These are phyloP conservation scores for Atta cephalotes DNA, from an alignment of 1,140 invertebrate species.

Conservation along the genomic window DNA sequence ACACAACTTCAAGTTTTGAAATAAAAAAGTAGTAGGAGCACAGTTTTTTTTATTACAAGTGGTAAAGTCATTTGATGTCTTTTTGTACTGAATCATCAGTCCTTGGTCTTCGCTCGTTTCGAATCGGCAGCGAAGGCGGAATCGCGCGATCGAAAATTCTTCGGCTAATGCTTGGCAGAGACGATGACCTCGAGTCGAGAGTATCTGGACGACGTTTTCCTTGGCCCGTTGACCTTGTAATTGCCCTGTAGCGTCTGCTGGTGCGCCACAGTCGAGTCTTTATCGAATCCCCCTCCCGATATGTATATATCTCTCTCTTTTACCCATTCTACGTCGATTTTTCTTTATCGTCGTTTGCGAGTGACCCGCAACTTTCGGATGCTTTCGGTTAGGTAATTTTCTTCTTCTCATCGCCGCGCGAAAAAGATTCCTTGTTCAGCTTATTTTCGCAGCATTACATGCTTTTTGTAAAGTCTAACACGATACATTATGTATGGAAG, in stretches of 20 bases:
- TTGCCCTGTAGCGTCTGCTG: slow-evolving; percentile 70
- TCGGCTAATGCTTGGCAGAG: slow-evolving; percentile 68
- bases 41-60: neutral
- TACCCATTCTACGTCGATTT: slow-evolving; percentile 10
- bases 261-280: slow-evolving; percentile 59
- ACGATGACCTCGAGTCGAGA: slow-evolving; percentile 73
- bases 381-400: slow-evolving; percentile 37
- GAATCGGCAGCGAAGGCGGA: slow-evolving; percentile 33
- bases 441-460: neutral
- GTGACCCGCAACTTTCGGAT: slow-evolving; percentile 33
- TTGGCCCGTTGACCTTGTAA: slow-evolving; percentile 77
- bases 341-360: slow-evolving; percentile 52
- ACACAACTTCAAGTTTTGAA: neutral
- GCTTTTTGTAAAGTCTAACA: neutral
- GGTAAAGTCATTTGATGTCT: neutral
- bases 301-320: neutral
- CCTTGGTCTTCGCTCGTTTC: slow-evolving; percentile 25
- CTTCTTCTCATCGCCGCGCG: slow-evolving; percentile 24
- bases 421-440: neutral
- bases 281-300: slow-evolving; percentile 48
- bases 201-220: slow-evolving; percentile 77
- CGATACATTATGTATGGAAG: neutral
- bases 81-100: slow-evolving; percentile 16
- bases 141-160: slow-evolving; percentile 67
- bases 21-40: neutral